Evolutionary conservation across 2,888 invertebrate species (phyloP).

Genomic region (Chrysina gloriosa): DNA sequence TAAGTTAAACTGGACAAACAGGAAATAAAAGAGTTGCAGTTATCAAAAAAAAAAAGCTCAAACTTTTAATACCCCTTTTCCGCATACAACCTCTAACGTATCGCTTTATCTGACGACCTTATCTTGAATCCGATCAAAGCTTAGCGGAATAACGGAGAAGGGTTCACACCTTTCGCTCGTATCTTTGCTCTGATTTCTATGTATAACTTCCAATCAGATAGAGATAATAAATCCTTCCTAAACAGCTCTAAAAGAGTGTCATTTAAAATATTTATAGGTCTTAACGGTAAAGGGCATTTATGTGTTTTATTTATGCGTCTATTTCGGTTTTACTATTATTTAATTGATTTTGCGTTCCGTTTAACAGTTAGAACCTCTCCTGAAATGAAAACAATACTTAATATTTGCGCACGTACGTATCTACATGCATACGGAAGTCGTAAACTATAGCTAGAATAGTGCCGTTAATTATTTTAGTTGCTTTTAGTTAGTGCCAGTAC

Average conservation of each 20-base stretch:
- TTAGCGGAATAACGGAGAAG: slow-evolving; percentile 41
- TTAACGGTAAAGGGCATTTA: slow-evolving; percentile 2
- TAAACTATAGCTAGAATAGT: slow-evolving; percentile 2
- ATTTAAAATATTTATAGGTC: slow-evolving; percentile 29
- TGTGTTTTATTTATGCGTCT: not conserved
- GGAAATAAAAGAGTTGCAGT: slow-evolving; percentile 43
- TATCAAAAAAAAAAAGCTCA: slow-evolving; percentile 33
- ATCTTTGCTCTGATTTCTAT: slow-evolving; percentile 36
- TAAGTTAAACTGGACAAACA: slow-evolving; percentile 47
- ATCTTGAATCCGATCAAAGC: slow-evolving; percentile 49
- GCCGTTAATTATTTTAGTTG: not conserved
- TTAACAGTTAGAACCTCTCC: not conserved
- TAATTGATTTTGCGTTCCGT: not conserved
- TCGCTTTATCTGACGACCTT: slow-evolving; percentile 36
- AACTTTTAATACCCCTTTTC: slow-evolving; percentile 38
- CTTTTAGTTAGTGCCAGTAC: not conserved
- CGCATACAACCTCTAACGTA: slow-evolving; percentile 26
- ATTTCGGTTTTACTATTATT: slow-evolving; percentile 2
- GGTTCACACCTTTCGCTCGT: slow-evolving; percentile 46
- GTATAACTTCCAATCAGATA: slow-evolving; percentile 45
- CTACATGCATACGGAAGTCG: not conserved
- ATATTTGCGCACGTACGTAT: not conserved
- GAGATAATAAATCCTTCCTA: slow-evolving; percentile 45
- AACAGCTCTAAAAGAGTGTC: slow-evolving; percentile 26
- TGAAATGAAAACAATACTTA: not conserved